Conservation (phyloP, 2,797 vertebrate species). For the Sternarchorhynchus goeldii region DNA sequence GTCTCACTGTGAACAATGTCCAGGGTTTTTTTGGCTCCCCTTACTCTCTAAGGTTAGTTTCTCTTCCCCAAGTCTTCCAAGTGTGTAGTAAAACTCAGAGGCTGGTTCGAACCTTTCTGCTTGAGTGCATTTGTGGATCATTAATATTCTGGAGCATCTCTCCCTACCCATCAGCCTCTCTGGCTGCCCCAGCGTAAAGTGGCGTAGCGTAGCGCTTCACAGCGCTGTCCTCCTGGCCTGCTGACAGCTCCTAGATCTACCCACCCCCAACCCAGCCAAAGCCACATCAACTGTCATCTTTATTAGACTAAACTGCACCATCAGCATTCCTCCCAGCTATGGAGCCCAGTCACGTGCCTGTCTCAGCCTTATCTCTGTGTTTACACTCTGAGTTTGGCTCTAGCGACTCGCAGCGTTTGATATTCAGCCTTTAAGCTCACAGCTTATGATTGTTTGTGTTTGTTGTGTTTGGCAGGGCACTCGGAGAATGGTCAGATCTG, state of each 20-base stretch:
- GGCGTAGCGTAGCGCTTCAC: constrained; percentile 16
- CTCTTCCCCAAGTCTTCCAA: neutral
- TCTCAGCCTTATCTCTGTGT: neutral
- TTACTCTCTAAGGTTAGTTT: neutral
- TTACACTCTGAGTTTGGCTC: constrained; percentile 9
- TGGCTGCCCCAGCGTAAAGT: constrained; percentile 50
- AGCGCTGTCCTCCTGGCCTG: constrained; percentile 11
- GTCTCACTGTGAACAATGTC: too few relatives aligned
- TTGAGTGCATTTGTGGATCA: constrained; percentile 33
- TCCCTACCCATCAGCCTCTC: constrained; percentile 43
- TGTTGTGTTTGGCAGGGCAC: constrained; percentile 47
- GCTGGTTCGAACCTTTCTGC: constrained; percentile 16
- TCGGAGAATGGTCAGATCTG: constrained; percentile 48
- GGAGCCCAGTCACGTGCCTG: neutral
- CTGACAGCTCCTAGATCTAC: constrained; percentile 49
- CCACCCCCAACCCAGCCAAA: constrained; percentile 15
- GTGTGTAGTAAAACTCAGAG: neutral
- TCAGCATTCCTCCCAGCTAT: neutral
- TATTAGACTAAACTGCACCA: constrained; percentile 23
- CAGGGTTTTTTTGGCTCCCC: too few relatives aligned
- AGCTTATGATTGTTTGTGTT: constrained; percentile 57
- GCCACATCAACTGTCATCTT: constrained; percentile 32
- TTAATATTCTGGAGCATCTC: constrained; percentile 44
- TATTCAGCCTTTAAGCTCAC: constrained; percentile 59
- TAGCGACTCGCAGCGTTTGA: constrained; percentile 49